Percentiles rank a stretch among this genome's conserved stretches.
Conservation (phyloP, 2,888 invertebrate species). For the Heliconius hortense region DNA sequence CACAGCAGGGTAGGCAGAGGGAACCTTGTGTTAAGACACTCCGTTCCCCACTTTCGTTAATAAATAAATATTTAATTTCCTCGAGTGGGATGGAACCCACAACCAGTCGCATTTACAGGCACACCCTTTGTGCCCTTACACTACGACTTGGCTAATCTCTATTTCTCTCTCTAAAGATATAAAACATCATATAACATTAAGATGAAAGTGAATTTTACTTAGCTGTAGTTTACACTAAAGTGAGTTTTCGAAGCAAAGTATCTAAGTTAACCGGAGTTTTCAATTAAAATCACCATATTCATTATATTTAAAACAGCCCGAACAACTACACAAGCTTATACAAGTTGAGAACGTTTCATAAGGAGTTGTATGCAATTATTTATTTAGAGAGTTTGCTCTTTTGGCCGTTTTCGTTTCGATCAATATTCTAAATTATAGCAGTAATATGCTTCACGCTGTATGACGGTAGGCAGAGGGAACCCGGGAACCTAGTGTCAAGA, state of each 20-base stretch:
- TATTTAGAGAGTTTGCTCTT: conserved; percentile 4
- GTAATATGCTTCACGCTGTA: not conserved
- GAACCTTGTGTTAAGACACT: too few species aligned
- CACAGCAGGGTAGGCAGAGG: too few species aligned
- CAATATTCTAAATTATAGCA: not conserved
- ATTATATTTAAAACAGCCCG: conserved; percentile 14
- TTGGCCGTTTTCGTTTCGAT: not conserved
- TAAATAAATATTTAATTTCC: too few species aligned
- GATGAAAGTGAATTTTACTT: not conserved
- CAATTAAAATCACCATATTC: conserved; percentile 27
- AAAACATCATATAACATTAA: not conserved
- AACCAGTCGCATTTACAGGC: too few species aligned
- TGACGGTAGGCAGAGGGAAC: too few species aligned
- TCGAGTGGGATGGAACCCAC: too few species aligned
- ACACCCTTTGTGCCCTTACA: too few species aligned
- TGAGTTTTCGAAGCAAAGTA: not conserved
- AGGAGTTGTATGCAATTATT: not conserved
- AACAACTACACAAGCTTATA: not conserved
- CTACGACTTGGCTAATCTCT: too few species aligned
- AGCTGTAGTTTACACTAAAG: not conserved
- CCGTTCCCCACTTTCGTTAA: too few species aligned
- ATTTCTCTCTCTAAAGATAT: not conserved
- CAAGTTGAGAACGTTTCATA: not conserved
- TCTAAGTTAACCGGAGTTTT: conserved; percentile 11
- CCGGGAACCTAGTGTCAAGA: too few species aligned